Conservation (phyloP, 2,797 vertebrate genomes). For the Sebastes flavidus region DNA sequence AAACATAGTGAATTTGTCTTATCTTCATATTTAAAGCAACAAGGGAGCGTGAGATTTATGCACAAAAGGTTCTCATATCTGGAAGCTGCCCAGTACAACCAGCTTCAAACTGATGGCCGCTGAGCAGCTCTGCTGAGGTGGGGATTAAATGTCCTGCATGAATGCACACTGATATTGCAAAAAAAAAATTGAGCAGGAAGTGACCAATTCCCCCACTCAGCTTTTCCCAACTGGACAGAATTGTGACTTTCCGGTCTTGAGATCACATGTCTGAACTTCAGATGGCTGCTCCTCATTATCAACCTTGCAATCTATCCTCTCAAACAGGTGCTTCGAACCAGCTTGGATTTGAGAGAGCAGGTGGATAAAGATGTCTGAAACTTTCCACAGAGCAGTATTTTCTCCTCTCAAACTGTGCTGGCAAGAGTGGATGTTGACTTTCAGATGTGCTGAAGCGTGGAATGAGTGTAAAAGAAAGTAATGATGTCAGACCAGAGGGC, state of each 20-base stretch:
- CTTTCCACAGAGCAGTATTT: background rate
- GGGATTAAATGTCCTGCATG: constrained; percentile 69
- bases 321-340: background rate
- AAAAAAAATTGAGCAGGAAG: constrained; percentile 38
- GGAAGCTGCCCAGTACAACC: constrained; percentile 32
- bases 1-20: background rate
- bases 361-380: background rate
- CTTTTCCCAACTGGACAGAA: constrained; percentile 32
- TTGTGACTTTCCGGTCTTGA: background rate
- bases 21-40: constrained; percentile 37
- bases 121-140: constrained; percentile 48
- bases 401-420: background rate
- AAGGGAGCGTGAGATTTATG: constrained; percentile 23
- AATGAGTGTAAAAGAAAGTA: constrained; percentile 35
- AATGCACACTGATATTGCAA: constrained; percentile 54
- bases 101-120: constrained; percentile 27
- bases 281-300: constrained; percentile 18
- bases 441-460: constrained; percentile 35
- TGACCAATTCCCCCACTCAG: constrained; percentile 42
- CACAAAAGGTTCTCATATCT: constrained; percentile 25
- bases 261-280: constrained; percentile 11
- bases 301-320: constrained; percentile 6
- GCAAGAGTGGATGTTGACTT: constrained; percentile 20
- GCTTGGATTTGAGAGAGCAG: background rate
- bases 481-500: constrained; percentile 28